Evolutionary conservation across 1,140 invertebrate species (phyloP).

Genomic region (Charaxes varanes): DNA sequence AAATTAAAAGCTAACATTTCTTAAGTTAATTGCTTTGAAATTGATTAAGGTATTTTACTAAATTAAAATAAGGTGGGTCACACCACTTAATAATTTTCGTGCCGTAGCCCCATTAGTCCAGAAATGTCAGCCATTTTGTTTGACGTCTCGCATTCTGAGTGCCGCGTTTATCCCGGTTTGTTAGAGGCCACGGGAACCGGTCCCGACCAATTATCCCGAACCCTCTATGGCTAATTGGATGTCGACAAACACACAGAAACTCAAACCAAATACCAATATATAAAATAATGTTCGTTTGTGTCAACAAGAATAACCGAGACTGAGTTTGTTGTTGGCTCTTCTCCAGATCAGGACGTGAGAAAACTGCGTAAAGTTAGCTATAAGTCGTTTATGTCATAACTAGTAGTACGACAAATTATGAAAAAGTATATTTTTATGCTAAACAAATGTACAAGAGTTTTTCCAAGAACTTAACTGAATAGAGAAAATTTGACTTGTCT

Average conservation of each 20-base stretch:
- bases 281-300: too few species aligned
- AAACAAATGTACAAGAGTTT: not conserved
- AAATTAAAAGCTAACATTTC: too few species aligned
- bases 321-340: too few species aligned
- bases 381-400: too few species aligned
- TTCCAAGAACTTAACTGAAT: not conserved
- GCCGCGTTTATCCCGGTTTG: constrained; percentile 17
- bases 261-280: too few species aligned
- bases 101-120: constrained; percentile 11
- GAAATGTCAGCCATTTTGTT: constrained; percentile 3
- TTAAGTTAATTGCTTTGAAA: not conserved
- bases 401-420: too few species aligned
- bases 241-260: constrained; percentile 10
- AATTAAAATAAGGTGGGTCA: not conserved
- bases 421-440: too few species aligned
- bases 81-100: constrained; percentile 10
- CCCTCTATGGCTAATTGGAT: constrained; percentile 29
- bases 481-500: not conserved
- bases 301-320: too few species aligned
- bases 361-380: too few species aligned
- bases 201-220: constrained; percentile 32
- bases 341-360: too few species aligned
- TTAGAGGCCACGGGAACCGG: constrained; percentile 26
- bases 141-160: constrained; percentile 11
- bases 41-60: not conserved